Evolutionary conservation across 1,140 invertebrate genomes (phyloP).

Genomic region (Dendrolimus kikuchii): DNA sequence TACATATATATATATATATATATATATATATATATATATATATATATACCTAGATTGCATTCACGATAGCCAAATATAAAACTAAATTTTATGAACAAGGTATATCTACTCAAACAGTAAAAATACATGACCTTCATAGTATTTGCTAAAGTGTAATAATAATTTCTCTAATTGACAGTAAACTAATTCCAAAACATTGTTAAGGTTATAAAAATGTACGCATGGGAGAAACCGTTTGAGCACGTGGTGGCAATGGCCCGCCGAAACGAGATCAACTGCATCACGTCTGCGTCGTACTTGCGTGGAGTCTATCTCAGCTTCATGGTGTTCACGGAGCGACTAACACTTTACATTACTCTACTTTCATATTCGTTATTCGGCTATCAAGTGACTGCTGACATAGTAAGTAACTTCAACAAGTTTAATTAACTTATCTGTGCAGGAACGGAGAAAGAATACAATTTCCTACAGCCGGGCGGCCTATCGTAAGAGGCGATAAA

Average conservation of each 20-base stretch:
- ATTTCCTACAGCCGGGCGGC: no score
- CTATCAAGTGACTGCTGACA: slow-evolving; percentile 78
- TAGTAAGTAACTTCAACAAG: slow-evolving; percentile 53
- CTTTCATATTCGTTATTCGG: slow-evolving; percentile 79
- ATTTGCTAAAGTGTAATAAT: no score
- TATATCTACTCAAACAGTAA: no score
- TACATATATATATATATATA: no score
- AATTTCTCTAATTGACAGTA: background rate
- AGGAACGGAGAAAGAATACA: no score
- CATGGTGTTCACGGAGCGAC: slow-evolving; percentile 81
- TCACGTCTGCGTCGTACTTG: slow-evolving; percentile 80
- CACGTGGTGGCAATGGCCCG: slow-evolving; percentile 63
- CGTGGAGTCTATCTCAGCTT: slow-evolving; percentile 80
- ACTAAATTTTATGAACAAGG: no score
- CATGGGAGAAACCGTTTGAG: slow-evolving; percentile 89
- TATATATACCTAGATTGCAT: no score
- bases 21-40: no score
- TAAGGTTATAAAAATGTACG: slow-evolving; percentile 91
- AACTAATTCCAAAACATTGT: slow-evolving; percentile 19
- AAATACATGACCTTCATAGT: no score
- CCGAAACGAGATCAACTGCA: slow-evolving; percentile 77
- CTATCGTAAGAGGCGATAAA: no score
- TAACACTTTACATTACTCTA: slow-evolving; percentile 82
- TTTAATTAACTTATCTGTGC: no score
- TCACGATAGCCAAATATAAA: no score